These are phyloP conservation scores for Heliconius hewitsoni DNA, from an alignment of 1,140 invertebrate genomes.

Conservation along the genomic window DNA sequence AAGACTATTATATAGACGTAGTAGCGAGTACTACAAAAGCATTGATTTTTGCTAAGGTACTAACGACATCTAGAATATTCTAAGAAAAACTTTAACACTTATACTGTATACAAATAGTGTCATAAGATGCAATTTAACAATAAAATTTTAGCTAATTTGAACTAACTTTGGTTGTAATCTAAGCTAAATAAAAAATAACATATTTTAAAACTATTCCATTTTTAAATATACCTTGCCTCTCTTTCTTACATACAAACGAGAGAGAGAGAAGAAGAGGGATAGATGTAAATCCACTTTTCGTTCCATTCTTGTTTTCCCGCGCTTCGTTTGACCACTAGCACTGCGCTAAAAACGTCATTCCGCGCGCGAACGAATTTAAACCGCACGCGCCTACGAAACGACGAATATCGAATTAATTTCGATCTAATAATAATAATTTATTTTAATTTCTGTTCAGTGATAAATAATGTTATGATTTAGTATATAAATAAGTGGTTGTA, in stretches of 20 bases:
- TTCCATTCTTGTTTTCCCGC: constrained; percentile 53
- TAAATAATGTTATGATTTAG: constrained; percentile 45
- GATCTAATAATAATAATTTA: constrained; percentile 18
- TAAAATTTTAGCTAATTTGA: not conserved
- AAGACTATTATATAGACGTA: not conserved
- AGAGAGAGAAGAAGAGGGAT: constrained; percentile 1
- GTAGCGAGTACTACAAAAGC: not conserved
- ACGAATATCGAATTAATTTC: constrained; percentile 45
- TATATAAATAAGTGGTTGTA: constrained; percentile 35
- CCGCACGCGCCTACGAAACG: constrained; percentile 53
- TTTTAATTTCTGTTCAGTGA: constrained; percentile 44
- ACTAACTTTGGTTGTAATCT: not conserved
- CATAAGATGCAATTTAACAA: not conserved
- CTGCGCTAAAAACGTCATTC: constrained; percentile 54
- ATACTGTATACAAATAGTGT: not conserved
- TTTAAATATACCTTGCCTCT: not conserved
- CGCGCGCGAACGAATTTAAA: constrained; percentile 64
- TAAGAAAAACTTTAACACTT: not conserved
- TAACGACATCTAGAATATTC: constrained; percentile 1
- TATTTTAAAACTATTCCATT: too few relatives aligned
- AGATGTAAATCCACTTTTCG: not conserved
- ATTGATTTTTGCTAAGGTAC: not conserved
- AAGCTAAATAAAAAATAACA: not conserved
- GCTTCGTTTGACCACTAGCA: constrained; percentile 41
- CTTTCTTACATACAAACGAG: not conserved